These are phyloP conservation scores for Amyelois transitella DNA, from an alignment of 1,140 invertebrate genomes.

Conservation along the genomic window DNA sequence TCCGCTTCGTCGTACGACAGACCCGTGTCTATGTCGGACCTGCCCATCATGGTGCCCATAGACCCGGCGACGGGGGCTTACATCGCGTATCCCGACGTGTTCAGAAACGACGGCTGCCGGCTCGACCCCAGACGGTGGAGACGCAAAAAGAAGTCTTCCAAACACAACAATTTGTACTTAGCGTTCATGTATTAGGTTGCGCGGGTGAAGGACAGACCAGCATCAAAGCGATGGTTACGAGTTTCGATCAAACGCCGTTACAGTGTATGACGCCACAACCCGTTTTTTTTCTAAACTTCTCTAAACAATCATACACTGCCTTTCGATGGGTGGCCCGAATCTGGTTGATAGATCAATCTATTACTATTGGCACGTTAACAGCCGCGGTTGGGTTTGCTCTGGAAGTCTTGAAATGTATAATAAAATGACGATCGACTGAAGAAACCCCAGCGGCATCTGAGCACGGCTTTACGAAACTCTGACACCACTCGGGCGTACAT, in stretches of 20 bases:
- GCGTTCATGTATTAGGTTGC: constrained; percentile 70
- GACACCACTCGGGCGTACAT: constrained; percentile 36
- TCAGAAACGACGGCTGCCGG: constrained; percentile 39
- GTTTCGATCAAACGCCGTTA: constrained; percentile 68
- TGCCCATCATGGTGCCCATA: constrained; percentile 52
- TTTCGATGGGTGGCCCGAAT: constrained; percentile 67
- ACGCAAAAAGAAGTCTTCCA: constrained; percentile 35
- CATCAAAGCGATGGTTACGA: constrained; percentile 45
- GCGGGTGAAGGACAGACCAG: constrained; percentile 27
- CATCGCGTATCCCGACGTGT: constrained; percentile 59
- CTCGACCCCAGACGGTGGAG: constrained; percentile 41
- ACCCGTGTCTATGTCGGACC: constrained; percentile 50
- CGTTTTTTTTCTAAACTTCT: constrained; percentile 27
- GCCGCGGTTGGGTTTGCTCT: constrained; percentile 25
- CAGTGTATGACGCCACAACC: constrained; percentile 58
- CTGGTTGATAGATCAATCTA: constrained; percentile 52
- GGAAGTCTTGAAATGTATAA: constrained; percentile 3
- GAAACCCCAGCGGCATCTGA: constrained; percentile 21
- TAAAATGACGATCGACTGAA: constrained; percentile 13
- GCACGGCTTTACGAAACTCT: constrained; percentile 71
- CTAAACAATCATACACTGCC: constrained; percentile 42
- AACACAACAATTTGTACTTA: constrained; percentile 67
- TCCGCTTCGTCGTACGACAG: constrained; percentile 38
- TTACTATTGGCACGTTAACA: constrained; percentile 61
- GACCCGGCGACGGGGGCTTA: constrained; percentile 49